Base-by-base conservation (phyloP, 35 echinoderm and acorn worm genomes). In the Strongylocentrotus purpuratus region DNA sequence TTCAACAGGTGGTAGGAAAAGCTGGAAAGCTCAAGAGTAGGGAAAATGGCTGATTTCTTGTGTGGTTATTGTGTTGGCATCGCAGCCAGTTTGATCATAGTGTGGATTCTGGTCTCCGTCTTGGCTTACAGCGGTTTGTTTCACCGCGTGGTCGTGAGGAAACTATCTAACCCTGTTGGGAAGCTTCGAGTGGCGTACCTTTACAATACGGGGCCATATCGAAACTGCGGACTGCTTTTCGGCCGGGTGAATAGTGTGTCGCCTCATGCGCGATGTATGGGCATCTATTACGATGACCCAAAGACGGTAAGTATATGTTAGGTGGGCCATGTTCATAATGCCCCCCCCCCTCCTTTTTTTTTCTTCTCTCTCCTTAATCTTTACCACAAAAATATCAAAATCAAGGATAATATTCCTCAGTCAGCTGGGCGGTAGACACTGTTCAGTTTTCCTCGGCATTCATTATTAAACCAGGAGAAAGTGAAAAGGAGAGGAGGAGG, bases 221-320 rank as follows among this genome's bases (percentile, higher is more conserved):
- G 94, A 89, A 87, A 97, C 41, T 88, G 71, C 86, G 97, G 98
- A 22, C 65, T 95, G 9, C 94, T 98, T 45, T 99, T 97, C 60
- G 96, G 86, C 28, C 96, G 97, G 46, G 88, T 96, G n/a, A 71
- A 47, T 2, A 92, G 94, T 33, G 32, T 94, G 9, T 95, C 95
- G 15, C 97, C 98, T 5, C 86, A 96, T 47, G 85, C 92, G 17
- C 87, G 96, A 32, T 94, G 88, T 22, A 86, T 97, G 88, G 98
- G 88, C 1, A 91, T 99, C 12, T 99, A 97, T 58, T 99, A 99
- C 65, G 98, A 99, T 61, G 95, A 97, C 50, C 97, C 98, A 28
- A 92, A 95, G 28, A 96, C 31, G 96, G 98, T 99, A 97, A 96
- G 92, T 52, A n/a, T n/a, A 20, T 41, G 35, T 41, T 41, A 41